Evolutionary conservation across 2,113 vertebrate genomes (phyloP).

Genomic region (Hydrolagus affinis): DNA sequence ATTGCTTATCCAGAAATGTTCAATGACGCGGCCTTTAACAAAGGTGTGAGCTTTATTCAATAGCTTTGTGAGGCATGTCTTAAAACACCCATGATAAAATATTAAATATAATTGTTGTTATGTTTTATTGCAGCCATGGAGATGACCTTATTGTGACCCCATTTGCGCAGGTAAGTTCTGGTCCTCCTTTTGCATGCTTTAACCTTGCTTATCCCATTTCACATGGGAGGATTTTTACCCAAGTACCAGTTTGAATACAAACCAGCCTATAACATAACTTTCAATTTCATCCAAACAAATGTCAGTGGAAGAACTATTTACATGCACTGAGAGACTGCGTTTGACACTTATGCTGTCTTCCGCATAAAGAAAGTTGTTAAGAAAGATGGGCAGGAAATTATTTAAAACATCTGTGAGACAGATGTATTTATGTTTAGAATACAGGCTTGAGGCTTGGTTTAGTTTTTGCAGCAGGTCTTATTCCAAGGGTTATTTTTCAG

Average conservation of each 20-base stretch:
- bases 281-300: slow-evolving; percentile 22
- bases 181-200: slow-evolving; percentile 29
- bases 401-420: too few relatives aligned
- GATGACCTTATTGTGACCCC: slow-evolving; percentile 99
- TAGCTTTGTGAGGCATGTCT: not conserved
- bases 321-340: slow-evolving; percentile 39
- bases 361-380: too few relatives aligned
- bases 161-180: slow-evolving; percentile 89
- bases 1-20: not conserved
- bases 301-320: slow-evolving; percentile 38
- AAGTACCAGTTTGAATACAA: too few relatives aligned
- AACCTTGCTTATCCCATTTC: not conserved
- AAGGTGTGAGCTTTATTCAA: not conserved
- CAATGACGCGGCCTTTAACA: not conserved
- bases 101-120: not conserved
- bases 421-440: too few relatives aligned
- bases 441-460: not conserved
- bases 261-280: too few relatives aligned
- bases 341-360: not conserved
- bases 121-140: slow-evolving; percentile 78
- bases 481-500: not conserved
- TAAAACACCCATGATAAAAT: not conserved
- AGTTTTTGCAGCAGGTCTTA: not conserved
- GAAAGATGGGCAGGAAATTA: too few relatives aligned
- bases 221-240: not conserved